Evolutionary conservation across 2,113 vertebrate species (phyloP).

Genomic region (Chlorodrepanis virens): DNA sequence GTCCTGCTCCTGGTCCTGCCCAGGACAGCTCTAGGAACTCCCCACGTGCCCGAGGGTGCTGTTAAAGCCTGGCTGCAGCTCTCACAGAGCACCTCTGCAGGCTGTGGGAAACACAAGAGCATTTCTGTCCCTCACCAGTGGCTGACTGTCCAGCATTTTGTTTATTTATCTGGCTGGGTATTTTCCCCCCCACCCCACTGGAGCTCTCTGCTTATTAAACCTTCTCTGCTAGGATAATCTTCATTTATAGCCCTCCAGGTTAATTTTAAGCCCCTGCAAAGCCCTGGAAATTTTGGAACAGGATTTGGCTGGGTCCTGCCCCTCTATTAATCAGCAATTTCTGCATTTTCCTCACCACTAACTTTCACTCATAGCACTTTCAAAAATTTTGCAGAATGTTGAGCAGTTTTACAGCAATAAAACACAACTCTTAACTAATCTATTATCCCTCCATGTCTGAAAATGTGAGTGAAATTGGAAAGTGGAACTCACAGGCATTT

Average conservation of each 20-base stretch:
- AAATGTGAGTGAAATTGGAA: slow-evolving; percentile 52
- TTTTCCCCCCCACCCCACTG: neutral
- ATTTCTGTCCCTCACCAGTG: neutral
- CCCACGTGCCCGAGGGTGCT: rapidly evolving
- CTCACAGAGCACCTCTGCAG: neutral
- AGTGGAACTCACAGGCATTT: slow-evolving; percentile 30
- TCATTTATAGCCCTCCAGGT: neutral
- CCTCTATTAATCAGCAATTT: neutral
- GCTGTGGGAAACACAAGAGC: neutral
- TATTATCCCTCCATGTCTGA: slow-evolving; percentile 10
- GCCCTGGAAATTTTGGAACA: neutral
- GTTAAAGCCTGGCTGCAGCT: neutral
- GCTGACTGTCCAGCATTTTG: neutral
- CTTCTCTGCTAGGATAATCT: neutral
- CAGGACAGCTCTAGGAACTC: neutral
- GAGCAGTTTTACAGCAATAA: slow-evolving; percentile 37
- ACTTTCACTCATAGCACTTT: neutral
- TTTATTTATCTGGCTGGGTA: neutral
- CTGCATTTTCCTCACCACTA: neutral
- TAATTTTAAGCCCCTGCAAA: neutral
- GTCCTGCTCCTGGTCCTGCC: neutral
- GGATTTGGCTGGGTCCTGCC: neutral
- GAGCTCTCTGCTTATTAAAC: neutral
- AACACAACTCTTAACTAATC: slow-evolving; percentile 21
- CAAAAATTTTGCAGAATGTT: neutral